Conservation (phyloP, 2,888 invertebrate species). For the Agrilus mali region DNA sequence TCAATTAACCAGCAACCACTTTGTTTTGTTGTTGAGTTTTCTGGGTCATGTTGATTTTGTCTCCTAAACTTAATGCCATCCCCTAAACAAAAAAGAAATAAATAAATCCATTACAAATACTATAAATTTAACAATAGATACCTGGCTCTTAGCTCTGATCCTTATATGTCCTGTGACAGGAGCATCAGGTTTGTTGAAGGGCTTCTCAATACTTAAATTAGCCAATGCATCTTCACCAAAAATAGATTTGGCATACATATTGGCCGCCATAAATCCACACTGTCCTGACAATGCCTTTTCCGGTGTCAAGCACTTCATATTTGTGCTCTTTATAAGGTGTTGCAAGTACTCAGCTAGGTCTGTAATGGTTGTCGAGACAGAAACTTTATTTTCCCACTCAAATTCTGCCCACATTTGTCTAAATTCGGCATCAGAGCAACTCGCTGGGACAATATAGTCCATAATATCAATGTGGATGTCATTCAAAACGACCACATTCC, state of each 20-base stretch:
- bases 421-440: slow-evolving; percentile 92
- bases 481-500: slow-evolving; percentile 95
- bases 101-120: neutral
- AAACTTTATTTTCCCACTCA: slow-evolving; percentile 98
- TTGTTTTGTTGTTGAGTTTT: slow-evolving; percentile 46
- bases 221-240: slow-evolving; percentile 98
- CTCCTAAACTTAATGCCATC: slow-evolving; percentile 96
- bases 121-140: slow-evolving; percentile 25
- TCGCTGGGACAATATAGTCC: slow-evolving; percentile 96
- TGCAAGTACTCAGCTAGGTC: slow-evolving; percentile 88
- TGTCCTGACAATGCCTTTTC: slow-evolving; percentile 94
- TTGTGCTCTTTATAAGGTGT: slow-evolving; percentile 86
- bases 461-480: slow-evolving; percentile 99
- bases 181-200: slow-evolving; percentile 72
- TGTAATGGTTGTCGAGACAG: slow-evolving; percentile 66
- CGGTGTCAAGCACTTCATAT: slow-evolving; percentile 98
- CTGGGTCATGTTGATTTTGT: slow-evolving; percentile 92
- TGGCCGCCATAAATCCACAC: slow-evolving; percentile 99
- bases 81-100: slow-evolving; percentile 50
- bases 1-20: slow-evolving; percentile 26
- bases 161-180: slow-evolving; percentile 95
- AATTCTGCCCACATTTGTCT: slow-evolving; percentile 99
- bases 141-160: slow-evolving; percentile 97
- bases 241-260: slow-evolving; percentile 96
- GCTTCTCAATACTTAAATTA: slow-evolving; percentile 96